phyloP scores from a whole-genome alignment of 2,888 invertebrate species.

The Melinaea menophilus region DNA sequence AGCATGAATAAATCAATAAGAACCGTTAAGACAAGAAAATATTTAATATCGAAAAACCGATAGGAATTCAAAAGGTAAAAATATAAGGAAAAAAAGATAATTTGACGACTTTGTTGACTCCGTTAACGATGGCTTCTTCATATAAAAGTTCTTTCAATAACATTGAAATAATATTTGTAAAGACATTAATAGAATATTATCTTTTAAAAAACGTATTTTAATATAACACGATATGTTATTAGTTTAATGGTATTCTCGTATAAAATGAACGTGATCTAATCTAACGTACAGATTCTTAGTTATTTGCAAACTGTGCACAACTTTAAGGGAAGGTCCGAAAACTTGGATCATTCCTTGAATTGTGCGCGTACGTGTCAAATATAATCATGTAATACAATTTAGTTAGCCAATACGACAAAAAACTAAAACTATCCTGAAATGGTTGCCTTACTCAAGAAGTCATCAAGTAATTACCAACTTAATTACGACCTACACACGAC shows the following conservation, averaged over 20 bases:
- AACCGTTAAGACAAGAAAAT: too few species aligned
- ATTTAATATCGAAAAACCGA: too few species aligned
- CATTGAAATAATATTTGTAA: constrained; percentile 1
- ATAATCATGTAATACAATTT: constrained; percentile 13
- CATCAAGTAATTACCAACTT: too few species aligned
- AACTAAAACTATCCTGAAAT: background rate
- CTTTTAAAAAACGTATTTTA: background rate
- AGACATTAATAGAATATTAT: background rate
- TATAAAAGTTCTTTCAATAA: background rate
- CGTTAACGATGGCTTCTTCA: constrained; percentile 1
- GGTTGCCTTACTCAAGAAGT: too few species aligned
- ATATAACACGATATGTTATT: too few species aligned
- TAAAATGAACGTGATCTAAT: constrained; percentile 23
- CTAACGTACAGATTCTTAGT: constrained; percentile 18
- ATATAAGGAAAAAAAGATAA: constrained; percentile 2
- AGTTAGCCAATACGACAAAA: constrained; percentile 4
- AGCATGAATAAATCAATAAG: too few species aligned
- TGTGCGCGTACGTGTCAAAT: constrained; percentile 19
- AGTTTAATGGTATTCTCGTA: constrained; percentile 6
- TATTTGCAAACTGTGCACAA: constrained; percentile 24
- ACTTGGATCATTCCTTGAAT: constrained; percentile 22
- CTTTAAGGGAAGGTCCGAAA: constrained; percentile 17
- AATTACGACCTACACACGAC: too few species aligned
- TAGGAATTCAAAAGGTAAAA: background rate
- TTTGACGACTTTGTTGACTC: constrained; percentile 4